Conservation (phyloP, 2,888 invertebrate species). For the Drosophila recens region DNA sequence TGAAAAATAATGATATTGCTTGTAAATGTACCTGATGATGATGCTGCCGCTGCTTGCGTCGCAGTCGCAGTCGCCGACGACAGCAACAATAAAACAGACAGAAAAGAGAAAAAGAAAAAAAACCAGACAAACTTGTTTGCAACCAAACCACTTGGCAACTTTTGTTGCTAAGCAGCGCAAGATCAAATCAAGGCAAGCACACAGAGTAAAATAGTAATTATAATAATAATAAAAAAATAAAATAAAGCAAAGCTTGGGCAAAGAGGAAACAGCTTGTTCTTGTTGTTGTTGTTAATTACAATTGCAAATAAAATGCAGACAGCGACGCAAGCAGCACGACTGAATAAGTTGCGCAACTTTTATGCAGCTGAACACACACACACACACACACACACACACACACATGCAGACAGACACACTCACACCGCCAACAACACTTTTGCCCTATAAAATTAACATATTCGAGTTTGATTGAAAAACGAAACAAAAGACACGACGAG, state of each 20-base stretch:
- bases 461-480: conserved; percentile 26
- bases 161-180: conserved; percentile 72
- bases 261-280: conserved; percentile 54
- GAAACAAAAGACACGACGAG: conserved; percentile 16
- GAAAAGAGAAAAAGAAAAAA: conserved; percentile 18
- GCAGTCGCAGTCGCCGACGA: conserved; percentile 13
- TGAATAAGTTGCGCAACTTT: conserved; percentile 71
- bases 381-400: neutral
- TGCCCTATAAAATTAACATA: conserved; percentile 71
- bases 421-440: conserved; percentile 21
- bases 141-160: conserved; percentile 49
- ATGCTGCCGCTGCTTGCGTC: conserved; percentile 4
- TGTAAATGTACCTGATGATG: conserved; percentile 5
- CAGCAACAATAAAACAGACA: too few relatives aligned
- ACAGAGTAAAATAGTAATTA: conserved; percentile 9
- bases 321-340: conserved; percentile 19
- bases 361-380: conserved; percentile 38
- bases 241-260: conserved; percentile 14
- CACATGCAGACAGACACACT: neutral
- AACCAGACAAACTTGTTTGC: conserved; percentile 72
- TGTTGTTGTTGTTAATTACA: conserved; percentile 59
- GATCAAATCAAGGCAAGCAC: conserved; percentile 58
- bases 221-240: conserved; percentile 35
- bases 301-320: conserved; percentile 70
- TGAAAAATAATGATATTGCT: conserved; percentile 3